Evolutionary conservation across 2,113 vertebrate species (phyloP).

Genomic region (Xenotilapia caudafasciata): DNA sequence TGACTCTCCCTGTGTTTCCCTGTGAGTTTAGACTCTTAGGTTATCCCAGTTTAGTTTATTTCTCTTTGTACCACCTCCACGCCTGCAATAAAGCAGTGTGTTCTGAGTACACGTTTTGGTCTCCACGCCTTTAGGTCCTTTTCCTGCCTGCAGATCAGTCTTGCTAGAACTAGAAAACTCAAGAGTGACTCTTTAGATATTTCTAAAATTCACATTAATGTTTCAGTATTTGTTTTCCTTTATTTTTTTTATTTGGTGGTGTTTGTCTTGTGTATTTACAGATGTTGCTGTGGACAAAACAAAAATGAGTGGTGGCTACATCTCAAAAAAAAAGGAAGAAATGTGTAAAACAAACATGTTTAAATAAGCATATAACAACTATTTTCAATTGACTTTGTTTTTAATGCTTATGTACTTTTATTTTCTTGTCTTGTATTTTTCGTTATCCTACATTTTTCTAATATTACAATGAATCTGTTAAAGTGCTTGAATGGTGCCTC

Average conservation of each 20-base stretch:
- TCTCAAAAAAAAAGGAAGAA: conserved; percentile 11
- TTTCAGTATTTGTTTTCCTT: not conserved
- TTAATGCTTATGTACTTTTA: not conserved
- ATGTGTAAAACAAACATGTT: conserved; percentile 22
- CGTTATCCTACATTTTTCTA: rapidly evolving
- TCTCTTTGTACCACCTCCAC: not conserved
- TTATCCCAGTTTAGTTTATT: not conserved
- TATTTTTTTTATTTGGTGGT: not conserved
- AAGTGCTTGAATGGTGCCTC: not conserved
- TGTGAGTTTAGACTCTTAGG: not conserved
- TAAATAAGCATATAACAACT: rapidly evolving
- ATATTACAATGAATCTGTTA: not conserved
- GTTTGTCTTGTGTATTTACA: not conserved
- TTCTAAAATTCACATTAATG: rapidly evolving
- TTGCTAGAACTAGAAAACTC: not conserved
- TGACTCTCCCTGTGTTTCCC: not conserved
- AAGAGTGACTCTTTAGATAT: rapidly evolving
- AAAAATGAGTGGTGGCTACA: not conserved
- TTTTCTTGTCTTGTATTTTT: not conserved
- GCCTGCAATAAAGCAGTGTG: not conserved
- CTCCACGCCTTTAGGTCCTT: rapidly evolving
- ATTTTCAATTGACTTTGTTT: not conserved
- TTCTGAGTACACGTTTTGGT: not conserved
- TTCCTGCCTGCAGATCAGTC: not conserved
- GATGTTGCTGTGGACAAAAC: not conserved